phyloP scores from a whole-genome alignment of 2,113 vertebrate genomes.

The Thomomys bottae region DNA sequence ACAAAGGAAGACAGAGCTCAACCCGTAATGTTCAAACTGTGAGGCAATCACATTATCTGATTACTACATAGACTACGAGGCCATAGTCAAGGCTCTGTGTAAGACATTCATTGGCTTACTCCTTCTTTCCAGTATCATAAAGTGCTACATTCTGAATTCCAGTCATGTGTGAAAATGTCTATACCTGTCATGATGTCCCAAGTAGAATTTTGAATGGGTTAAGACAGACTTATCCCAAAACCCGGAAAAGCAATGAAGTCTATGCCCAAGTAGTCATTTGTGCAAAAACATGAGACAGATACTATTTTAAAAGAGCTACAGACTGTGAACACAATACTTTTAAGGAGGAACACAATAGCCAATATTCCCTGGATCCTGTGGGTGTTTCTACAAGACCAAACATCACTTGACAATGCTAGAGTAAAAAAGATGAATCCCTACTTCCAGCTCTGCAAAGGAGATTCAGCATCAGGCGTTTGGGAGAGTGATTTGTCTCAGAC shows the following conservation, averaged over 20 bases:
- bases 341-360: conserved; percentile 34
- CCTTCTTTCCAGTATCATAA: neutral
- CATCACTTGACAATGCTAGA: conserved; percentile 22
- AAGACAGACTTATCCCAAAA: neutral
- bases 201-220: neutral
- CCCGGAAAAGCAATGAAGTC: conserved; percentile 29
- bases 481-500: neutral
- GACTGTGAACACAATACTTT: conserved; percentile 59
- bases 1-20: conserved; percentile 21
- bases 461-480: conserved; percentile 27
- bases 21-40: conserved; percentile 33
- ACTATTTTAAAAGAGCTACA: conserved; percentile 47
- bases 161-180: conserved; percentile 20
- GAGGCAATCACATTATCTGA: neutral
- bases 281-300: neutral
- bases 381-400: conserved; percentile 52
- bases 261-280: conserved; percentile 37
- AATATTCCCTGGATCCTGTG: conserved; percentile 65
- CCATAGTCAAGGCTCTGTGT: neutral
- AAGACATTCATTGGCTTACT: neutral
- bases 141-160: conserved; percentile 12
- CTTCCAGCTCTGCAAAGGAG: conserved; percentile 50
- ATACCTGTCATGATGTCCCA: conserved; percentile 13
- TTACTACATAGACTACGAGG: neutral
- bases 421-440: conserved; percentile 54